A percentile compares a stretch with the other conserved stretches of the same genome.
Conservation (phyloP, 2,797 vertebrate genomes). For the Rhadinocentrus ornatus region DNA sequence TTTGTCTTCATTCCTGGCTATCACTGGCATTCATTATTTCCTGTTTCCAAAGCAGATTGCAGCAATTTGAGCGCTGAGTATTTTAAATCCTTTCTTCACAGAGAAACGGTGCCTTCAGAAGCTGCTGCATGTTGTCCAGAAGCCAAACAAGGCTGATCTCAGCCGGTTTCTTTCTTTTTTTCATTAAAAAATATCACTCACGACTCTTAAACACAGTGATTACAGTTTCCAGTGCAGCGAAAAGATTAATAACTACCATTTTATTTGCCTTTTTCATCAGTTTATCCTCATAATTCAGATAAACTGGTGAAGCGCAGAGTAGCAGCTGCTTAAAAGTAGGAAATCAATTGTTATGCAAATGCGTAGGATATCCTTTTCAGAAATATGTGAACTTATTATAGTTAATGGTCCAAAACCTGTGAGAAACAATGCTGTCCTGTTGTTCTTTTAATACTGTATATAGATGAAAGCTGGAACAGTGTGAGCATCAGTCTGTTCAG, state of each 20-base stretch:
- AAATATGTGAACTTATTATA: constrained; percentile 20
- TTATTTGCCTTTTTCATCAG: background rate
- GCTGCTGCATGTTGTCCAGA: background rate
- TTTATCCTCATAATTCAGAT: background rate
- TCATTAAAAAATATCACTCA: background rate
- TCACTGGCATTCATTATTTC: background rate
- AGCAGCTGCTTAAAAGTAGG: background rate
- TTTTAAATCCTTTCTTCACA: too few relatives aligned
- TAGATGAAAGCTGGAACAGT: constrained; percentile 24
- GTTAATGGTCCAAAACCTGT: constrained; percentile 15
- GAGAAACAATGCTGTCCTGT: constrained; percentile 7
- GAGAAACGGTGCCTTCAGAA: background rate
- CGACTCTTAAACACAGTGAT: background rate
- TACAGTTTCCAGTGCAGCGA: background rate
- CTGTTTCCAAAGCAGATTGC: background rate
- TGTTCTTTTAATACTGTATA: constrained; percentile 15
- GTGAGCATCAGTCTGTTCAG: constrained; percentile 20
- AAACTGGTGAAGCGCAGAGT: background rate
- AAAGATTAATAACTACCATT: background rate
- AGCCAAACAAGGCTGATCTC: background rate
- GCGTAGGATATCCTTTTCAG: background rate
- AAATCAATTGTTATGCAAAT: background rate
- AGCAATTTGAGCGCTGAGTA: background rate
- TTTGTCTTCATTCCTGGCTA: constrained; percentile 3
- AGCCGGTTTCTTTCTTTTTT: background rate